Evolutionary conservation across 2,888 invertebrate genomes (phyloP), one percentile per base, ranked within the genome.

Genomic region (Campopleginae sp.): DNA sequence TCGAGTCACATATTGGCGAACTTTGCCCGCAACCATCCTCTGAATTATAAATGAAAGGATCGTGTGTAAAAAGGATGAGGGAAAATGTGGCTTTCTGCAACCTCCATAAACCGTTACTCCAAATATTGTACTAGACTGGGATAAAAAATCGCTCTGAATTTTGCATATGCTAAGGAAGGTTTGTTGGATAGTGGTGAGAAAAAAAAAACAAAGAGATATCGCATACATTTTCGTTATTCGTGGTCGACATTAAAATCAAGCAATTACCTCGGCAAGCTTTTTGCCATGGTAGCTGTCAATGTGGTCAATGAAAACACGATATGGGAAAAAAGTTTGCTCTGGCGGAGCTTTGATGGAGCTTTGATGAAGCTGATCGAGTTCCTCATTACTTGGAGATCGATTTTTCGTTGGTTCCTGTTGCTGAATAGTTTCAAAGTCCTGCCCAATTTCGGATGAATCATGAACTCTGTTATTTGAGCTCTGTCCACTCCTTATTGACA

Each of bases 251-350:
- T 31, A 31, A 65, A 42, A 42, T 65, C 23, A 27, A 65, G n/a
- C 19, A 27, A 85, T 88, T 88, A 94, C 94, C 31, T 94, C 94
- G 46, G 95, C 90, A 72, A 95, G 90, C 88, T 94, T 93, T 88
- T 94, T 94, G 12, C 95, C 95, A 87, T 95, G 95, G 90, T 95
- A 96, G n/a, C 95, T 94, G 91, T 96, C 95, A 65, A 96, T 92
- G 86, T 95, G 95, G 91, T 96, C 96, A 65, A 96, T 92, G 90
- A 95, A 96, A 90, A 95, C 94, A 61, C 95, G 94, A 90, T 95
- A 95, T 14, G 92, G 93, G 1, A 94, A 94, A 88, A 95, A 95
- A 51, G 54, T 51, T 6, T 75, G 5, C 33, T 88, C 86, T 10
- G 8, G 65, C 7, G 54, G 17, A 10, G 58, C n/a, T 5, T 70